A percentile compares a stretch with the other conserved stretches of the same genome.
Conservation (phyloP, 2,113 vertebrate species). For the Dolichallabes microphthalmus region DNA sequence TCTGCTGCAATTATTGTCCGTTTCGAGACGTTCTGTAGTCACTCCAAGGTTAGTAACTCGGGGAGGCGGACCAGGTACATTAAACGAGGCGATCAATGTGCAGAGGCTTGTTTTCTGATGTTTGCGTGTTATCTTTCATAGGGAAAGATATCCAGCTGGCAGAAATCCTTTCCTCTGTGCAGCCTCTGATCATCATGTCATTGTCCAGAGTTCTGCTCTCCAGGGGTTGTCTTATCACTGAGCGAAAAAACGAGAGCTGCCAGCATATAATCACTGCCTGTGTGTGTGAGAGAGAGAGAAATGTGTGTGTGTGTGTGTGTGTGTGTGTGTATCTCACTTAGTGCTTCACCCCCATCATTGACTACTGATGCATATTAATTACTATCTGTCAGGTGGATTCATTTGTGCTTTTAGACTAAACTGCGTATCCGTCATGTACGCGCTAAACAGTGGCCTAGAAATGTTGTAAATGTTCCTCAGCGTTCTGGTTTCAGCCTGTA, state of each 20-base stretch:
- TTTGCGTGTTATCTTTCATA: constrained; percentile 59
- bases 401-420: constrained; percentile 11
- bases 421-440: background rate
- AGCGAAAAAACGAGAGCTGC: constrained; percentile 61
- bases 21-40: constrained; percentile 31
- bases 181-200: constrained; percentile 71
- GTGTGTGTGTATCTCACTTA: constrained; percentile 27
- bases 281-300: background rate
- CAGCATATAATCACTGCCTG: constrained; percentile 59
- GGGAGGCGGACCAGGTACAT: constrained; percentile 21
- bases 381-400: constrained; percentile 21
- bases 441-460: background rate
- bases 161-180: constrained; percentile 61
- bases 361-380: constrained; percentile 48
- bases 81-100: constrained; percentile 35
- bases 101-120: constrained; percentile 33
- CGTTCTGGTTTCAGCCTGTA: background rate
- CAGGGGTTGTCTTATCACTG: constrained; percentile 61
- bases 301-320: constrained; percentile 43
- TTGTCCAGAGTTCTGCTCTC: constrained; percentile 65
- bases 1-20: constrained; percentile 34
- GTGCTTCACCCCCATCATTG: constrained; percentile 38
- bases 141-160: constrained; percentile 60
- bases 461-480: background rate
- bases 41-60: constrained; percentile 36